Conservation (phyloP, 1,140 invertebrate species). For the Vanessa atalanta region DNA sequence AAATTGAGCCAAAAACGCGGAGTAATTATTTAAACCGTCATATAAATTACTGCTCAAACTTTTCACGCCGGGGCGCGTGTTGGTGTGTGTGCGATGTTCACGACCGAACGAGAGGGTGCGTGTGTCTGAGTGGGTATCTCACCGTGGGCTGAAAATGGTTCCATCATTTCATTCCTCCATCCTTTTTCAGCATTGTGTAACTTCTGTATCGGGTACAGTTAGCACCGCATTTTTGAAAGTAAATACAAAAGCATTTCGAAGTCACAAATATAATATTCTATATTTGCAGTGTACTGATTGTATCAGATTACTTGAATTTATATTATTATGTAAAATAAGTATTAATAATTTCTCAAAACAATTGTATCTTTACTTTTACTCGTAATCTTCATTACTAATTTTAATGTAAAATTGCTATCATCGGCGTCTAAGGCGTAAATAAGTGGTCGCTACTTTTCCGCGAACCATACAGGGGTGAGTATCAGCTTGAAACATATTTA, state of each 20-base stretch:
- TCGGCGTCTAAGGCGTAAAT: slow-evolving; percentile 29
- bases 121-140: slow-evolving; percentile 57
- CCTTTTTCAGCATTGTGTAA: slow-evolving; percentile 75
- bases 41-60: slow-evolving; percentile 80
- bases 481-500: slow-evolving; percentile 79
- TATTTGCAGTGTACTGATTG: background rate
- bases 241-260: background rate
- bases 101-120: slow-evolving; percentile 21
- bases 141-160: slow-evolving; percentile 73
- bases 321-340: no score
- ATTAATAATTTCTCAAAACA: no score
- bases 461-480: slow-evolving; percentile 64
- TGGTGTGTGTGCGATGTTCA: slow-evolving; percentile 48
- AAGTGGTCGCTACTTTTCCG: slow-evolving; percentile 45
- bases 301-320: background rate
- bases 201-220: slow-evolving; percentile 54
- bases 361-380: no score
- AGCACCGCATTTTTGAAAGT: slow-evolving; percentile 23
- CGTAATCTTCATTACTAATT: background rate
- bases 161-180: slow-evolving; percentile 74
- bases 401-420: slow-evolving; percentile 11
- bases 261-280: no score
- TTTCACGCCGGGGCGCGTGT: slow-evolving; percentile 60
- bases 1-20: slow-evolving; percentile 79
- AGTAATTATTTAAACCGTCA: slow-evolving; percentile 81